Evolutionary conservation across 2,797 vertebrate species (phyloP), one percentile per base, ranked within the genome.

Genomic region (Stomatorhinus walkeri): DNA sequence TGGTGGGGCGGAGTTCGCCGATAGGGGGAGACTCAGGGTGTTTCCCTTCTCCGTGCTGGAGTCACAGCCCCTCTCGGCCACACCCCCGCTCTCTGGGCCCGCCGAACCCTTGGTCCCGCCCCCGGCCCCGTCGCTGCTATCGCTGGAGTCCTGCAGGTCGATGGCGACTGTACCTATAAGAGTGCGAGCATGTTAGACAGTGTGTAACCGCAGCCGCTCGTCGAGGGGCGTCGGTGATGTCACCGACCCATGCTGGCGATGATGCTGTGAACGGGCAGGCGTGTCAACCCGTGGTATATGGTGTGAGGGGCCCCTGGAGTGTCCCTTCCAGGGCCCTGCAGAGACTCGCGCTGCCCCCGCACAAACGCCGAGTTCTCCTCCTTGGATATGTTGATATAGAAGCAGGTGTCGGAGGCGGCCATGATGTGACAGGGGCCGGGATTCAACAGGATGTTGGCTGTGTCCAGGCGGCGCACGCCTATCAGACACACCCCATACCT

Each of bases 321-420:
- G 87, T 94, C 94, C 48, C 92, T 94, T 22, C 95, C 95, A 0
- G 92, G 89, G 88, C 94, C 89, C n/a, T 94, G 94, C 0, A 93
- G 91, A 12, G 94, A 94, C 88, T 96, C 96, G 88, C 93, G 93
- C 88, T 96, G 96, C 79, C 95, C 95, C 64, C 96, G 92, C 91
- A 96, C 95, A 87, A 97, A 96, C 1, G 96, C 96, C 0, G 96
- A 97, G 93, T 97, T 97, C 92, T 97, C 96, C 92, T 97, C 96
- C 92, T 97, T 97, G 90, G 96, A 97, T 91, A 97, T 96, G 89
- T 96, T 97, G 91, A 97, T 96, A 93, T 97, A 97, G 92, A 96
- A 97, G 92, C 96, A 97, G 4, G 92, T 96, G 93, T 97, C 96
- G 0, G 95, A 96, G 2, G 93, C 92, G 2, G 96, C 94, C 96